A percentile compares a stretch with the other conserved stretches of the same genome.
Evolutionary conservation across 64 coral and sea anemone species (phyloP).

Genomic region (Anthopleura sola): DNA sequence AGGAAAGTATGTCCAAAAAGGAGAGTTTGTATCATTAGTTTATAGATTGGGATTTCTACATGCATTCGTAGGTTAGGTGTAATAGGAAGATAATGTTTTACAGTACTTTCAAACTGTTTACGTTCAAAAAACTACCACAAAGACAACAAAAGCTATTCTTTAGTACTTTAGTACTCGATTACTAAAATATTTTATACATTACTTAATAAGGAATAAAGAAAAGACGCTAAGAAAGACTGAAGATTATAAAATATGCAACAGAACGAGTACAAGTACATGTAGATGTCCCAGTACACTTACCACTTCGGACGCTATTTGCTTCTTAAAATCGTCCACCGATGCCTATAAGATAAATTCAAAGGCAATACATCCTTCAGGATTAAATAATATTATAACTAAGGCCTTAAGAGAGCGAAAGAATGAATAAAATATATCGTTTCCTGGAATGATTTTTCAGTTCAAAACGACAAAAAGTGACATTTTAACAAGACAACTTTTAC

Average conservation of each 20-base stretch:
- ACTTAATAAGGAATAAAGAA: background rate
- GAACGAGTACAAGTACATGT: background rate
- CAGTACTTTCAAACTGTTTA: background rate
- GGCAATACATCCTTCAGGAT: background rate
- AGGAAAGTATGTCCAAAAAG: no score
- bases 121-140: background rate
- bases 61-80: no score
- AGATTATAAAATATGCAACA: background rate
- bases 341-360: conserved; percentile 48
- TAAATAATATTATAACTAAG: background rate
- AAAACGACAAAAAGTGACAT: background rate
- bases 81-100: no score
- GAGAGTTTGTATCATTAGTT: no score
- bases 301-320: conserved; percentile 73
- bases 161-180: background rate
- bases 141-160: background rate
- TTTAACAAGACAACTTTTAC: conserved; percentile 13
- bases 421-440: background rate
- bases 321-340: conserved; percentile 88
- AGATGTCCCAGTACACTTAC: conserved; percentile 40
- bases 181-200: background rate
- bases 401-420: background rate
- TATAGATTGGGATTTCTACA: no score
- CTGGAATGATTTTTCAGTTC: background rate
- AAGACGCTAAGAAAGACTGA: background rate